Conservation (phyloP, 2,113 vertebrate species). For the Chionodraco myersi region DNA sequence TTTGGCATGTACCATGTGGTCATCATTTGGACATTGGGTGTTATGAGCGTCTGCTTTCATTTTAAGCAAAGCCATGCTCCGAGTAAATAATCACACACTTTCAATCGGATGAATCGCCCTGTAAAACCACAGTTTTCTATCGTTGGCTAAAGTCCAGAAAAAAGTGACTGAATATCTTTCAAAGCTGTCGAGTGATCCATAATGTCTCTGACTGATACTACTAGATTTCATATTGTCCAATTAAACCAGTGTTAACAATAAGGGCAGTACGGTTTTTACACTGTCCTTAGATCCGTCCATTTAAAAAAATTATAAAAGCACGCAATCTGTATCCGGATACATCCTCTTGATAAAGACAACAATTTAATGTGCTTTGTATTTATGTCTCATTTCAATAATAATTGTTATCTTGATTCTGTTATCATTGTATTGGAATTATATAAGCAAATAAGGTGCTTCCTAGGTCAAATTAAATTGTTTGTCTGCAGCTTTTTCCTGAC, state of each 20-base stretch:
- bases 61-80: no score
- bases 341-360: neutral
- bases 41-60: no score
- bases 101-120: conserved; percentile 20
- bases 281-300: no score
- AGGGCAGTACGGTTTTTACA: neutral
- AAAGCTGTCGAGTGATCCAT: neutral
- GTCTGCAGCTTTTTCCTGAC: no score
- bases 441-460: no score
- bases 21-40: no score
- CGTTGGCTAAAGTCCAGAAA: neutral
- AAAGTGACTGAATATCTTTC: neutral
- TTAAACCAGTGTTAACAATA: no score
- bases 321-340: neutral
- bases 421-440: neutral
- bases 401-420: neutral
- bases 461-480: no score
- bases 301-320: neutral
- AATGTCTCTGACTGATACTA: neutral
- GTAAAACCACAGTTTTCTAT: conserved; percentile 23
- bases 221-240: neutral
- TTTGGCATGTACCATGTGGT: neutral
- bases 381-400: no score
- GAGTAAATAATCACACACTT: conserved; percentile 26
- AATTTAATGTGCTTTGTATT: no score